phyloP scores from a whole-genome alignment of 2,797 vertebrate genomes.

The Caiman crocodilus region DNA sequence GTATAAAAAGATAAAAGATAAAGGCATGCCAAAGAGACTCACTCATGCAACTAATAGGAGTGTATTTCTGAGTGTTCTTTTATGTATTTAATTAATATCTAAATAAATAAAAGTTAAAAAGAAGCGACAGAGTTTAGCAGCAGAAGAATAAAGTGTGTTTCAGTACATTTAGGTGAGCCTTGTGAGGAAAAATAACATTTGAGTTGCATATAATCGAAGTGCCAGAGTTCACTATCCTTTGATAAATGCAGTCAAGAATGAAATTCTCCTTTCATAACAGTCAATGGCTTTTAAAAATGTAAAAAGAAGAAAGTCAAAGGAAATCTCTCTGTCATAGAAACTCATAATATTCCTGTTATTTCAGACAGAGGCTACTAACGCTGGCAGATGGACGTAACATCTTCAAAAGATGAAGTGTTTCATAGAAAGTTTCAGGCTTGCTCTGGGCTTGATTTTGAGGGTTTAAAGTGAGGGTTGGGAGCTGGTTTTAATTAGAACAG shows the following conservation, averaged over 20 bases:
- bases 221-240: background rate
- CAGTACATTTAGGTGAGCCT: background rate
- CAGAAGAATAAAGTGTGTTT: background rate
- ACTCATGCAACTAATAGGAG: background rate
- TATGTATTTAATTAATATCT: slow-evolving; percentile 6
- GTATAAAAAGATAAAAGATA: slow-evolving; percentile 26
- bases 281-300: slow-evolving; percentile 2
- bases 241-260: background rate
- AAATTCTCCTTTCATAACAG: slow-evolving; percentile 40
- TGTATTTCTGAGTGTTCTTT: background rate
- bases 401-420: too few species aligned
- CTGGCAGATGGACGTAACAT: background rate
- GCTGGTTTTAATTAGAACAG: background rate
- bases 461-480: background rate
- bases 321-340: background rate
- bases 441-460: background rate
- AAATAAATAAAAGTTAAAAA: background rate
- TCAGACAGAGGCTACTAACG: background rate
- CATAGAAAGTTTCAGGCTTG: background rate
- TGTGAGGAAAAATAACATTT: background rate
- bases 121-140: background rate
- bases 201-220: background rate
- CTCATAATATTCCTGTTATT: background rate
- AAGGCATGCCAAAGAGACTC: slow-evolving; percentile 16
- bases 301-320: background rate